Base-by-base conservation (phyloP, 1,140 invertebrate genomes). In the Papilio polytes region DNA sequence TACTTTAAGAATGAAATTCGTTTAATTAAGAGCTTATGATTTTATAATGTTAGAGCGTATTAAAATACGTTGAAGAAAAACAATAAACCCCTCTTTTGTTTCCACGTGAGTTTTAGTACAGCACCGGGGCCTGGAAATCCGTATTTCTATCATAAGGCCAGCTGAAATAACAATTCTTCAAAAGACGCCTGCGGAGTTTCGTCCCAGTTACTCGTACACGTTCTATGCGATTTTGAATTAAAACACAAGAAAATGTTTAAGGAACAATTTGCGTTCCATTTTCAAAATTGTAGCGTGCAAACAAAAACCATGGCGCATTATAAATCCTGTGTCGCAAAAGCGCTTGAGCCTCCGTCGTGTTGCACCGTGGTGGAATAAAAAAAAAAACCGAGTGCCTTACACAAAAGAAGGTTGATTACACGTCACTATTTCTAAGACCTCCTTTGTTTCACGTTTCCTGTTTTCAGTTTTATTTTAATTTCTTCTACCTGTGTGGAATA, bases 321-420 rank as follows among this genome's bases (percentile, higher is more conserved):
- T 63, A 78, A 59, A 63, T 78, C 77, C 77, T 78, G 36, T 78
- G 77, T 63, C 77, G 77, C 74, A 48, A 46, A 46, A 76, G 77
- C 77, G 56, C 44, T 78, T 78, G 80, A 85, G 56, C 74, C 78
- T 86, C 73, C 84, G 80, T 81, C 70, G 81, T 72, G 81, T 74
- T 74, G 81, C 66, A 31, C 80, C 81, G 82, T 78, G 76, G 82
- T 80, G 79, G 85, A 91, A 89, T 87, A 87, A 87, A 90, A 89
- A 87, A 59, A 85, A 83, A 77, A 85, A 87, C 78, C 76, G 78
- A 82, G 82, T 82, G 81, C 84, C 81, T 84, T 80, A 83, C 81
- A 89, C 86, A 89, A 90, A 89, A 88, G 88, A 81, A 82, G 85
- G 86, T 85, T 89, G 89, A 90, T 91, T 91, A 91, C 88, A 87